Conservation (phyloP, 2,113 vertebrate genomes). For the Misgurnus anguillicaudatus region DNA sequence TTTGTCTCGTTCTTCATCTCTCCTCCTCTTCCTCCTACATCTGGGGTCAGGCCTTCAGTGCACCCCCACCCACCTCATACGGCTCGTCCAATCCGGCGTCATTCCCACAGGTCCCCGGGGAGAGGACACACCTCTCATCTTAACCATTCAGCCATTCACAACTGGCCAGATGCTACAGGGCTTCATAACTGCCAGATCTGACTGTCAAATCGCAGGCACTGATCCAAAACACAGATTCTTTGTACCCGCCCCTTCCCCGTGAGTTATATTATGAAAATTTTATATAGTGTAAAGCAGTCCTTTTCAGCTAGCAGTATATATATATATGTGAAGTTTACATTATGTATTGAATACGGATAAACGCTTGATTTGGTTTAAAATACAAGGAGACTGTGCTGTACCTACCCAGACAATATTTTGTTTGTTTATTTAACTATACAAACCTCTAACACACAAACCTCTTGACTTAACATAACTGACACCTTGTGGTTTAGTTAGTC, state of each 20-base stretch:
- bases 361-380: not conserved
- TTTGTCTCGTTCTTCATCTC: not conserved
- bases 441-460: not conserved
- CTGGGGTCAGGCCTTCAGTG: constrained; percentile 36
- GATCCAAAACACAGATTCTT: constrained; percentile 33
- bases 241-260: constrained; percentile 10
- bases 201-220: constrained; percentile 13
- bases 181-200: constrained; percentile 25
- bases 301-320: not conserved
- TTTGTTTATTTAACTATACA: no score
- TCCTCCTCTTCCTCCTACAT: constrained; percentile 29
- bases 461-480: not conserved
- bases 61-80: constrained; percentile 15
- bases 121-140: constrained; percentile 46
- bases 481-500: not conserved
- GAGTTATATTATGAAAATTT: not conserved
- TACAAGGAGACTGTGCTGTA: no score
- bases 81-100: constrained; percentile 37
- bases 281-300: not conserved
- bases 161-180: constrained; percentile 42
- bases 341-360: not conserved
- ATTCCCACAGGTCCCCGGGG: constrained; percentile 24
- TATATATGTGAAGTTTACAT: not conserved
- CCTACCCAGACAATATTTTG: no score
- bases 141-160: constrained; percentile 46